These are phyloP conservation scores for Rambutsinella grinnellia DNA, from an alignment of 2,888 invertebrate genomes.

Conservation along the genomic window DNA sequence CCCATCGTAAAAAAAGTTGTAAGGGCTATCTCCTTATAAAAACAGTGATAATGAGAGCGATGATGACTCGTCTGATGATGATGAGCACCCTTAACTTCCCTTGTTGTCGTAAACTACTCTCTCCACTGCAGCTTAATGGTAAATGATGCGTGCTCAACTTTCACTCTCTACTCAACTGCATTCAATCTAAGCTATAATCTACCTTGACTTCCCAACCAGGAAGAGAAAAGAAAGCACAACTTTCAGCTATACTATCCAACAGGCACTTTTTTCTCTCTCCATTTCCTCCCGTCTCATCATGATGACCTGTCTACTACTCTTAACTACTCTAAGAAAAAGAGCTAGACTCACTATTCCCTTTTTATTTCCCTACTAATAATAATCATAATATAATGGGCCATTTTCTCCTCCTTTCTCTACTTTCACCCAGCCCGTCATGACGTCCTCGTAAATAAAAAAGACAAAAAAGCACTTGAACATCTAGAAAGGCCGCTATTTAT, in stretches of 20 bases:
- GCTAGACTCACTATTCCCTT: not conserved
- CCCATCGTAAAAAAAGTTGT: too few species aligned
- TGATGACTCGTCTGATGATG: constrained; percentile 6
- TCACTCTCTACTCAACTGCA: constrained; percentile 5
- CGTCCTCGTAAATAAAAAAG: constrained; percentile 37
- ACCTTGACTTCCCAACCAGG: constrained; percentile 8
- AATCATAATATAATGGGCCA: constrained; percentile 47
- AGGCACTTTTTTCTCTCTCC: constrained; percentile 17
- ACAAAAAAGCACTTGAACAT: constrained; percentile 24
- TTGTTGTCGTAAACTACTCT: not conserved
- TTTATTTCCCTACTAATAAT: constrained; percentile 16
- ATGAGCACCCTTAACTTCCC: constrained; percentile 2
- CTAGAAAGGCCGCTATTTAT: not conserved
- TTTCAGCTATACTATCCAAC: not conserved
- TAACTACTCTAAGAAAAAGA: constrained; percentile 14
- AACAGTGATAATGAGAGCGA: constrained; percentile 20
- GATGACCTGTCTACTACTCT: constrained; percentile 34
- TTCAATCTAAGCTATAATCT: constrained; percentile 6
- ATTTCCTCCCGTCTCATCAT: constrained; percentile 36
- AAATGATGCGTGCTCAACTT: constrained; percentile 42
- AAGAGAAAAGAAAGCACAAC: too few species aligned
- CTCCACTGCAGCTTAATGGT: constrained; percentile 23
- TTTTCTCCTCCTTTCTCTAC: constrained; percentile 25
- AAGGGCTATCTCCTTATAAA: too few species aligned
- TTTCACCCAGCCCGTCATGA: constrained; percentile 10